phyloP scores from a whole-genome alignment of 2,113 vertebrate species.

The Heteronetta atricapilla region DNA sequence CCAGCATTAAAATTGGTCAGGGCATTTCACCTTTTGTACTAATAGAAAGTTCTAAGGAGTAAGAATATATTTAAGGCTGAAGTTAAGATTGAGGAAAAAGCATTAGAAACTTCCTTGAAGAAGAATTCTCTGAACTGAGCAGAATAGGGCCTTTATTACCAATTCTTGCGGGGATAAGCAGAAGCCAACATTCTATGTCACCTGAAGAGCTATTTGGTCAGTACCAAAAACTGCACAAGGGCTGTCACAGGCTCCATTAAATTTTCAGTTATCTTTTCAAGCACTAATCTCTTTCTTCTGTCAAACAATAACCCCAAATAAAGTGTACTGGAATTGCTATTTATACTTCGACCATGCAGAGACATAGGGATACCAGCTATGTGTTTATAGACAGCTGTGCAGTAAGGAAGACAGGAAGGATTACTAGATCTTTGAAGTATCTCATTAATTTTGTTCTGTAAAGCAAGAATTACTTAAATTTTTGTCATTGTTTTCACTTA shows the following conservation, averaged over 20 bases:
- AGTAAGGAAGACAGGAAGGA: not conserved
- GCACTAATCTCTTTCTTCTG: not conserved
- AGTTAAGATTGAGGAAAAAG: not conserved
- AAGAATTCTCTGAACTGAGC: not conserved
- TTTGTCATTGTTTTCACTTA: not conserved
- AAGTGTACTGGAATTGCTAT: not conserved
- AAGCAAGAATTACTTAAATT: not conserved
- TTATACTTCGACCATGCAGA: not conserved
- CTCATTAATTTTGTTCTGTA: not conserved
- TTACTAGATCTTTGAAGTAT: not conserved
- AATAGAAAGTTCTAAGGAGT: not conserved
- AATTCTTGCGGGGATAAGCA: not conserved
- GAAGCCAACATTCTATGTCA: not conserved
- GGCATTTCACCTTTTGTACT: not conserved
- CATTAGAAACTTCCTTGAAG: not conserved
- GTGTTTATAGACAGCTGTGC: not conserved
- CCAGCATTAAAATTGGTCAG: not conserved
- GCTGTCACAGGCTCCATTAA: not conserved
- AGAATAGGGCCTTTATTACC: not conserved
- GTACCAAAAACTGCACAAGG: not conserved
- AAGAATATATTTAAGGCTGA: not conserved
- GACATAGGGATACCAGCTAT: not conserved
- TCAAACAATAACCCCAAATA: not conserved
- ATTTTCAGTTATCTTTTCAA: not conserved
- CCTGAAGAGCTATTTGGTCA: not conserved